These are phyloP conservation scores for Tiaroga cobitis DNA, from an alignment of 2,797 vertebrate species.

Conservation along the genomic window DNA sequence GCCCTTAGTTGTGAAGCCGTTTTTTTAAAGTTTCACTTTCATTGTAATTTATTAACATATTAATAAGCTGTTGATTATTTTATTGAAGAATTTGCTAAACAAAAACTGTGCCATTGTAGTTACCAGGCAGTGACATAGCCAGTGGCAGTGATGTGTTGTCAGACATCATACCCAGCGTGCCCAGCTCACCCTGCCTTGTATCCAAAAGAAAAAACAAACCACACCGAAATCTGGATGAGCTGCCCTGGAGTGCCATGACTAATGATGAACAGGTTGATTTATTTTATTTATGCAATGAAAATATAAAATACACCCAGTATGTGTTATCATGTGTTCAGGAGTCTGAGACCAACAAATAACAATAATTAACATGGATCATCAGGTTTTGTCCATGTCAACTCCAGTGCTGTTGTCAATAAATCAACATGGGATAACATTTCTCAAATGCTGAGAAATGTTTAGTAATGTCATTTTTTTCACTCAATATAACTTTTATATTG, in stretches of 20 bases:
- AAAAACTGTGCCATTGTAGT: constrained; percentile 70
- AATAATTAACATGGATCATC: not conserved
- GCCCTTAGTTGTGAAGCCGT: not conserved
- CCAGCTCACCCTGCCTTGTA: constrained; percentile 93
- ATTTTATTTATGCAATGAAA: not conserved
- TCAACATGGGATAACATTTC: not conserved
- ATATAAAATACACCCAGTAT: not conserved
- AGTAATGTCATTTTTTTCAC: not conserved
- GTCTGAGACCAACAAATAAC: not conserved
- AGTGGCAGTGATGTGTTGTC: constrained; percentile 97
- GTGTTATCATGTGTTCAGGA: not conserved
- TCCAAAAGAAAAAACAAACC: constrained; percentile 92
- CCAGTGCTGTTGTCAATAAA: not conserved
- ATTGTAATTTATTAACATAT: not conserved
- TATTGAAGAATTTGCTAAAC: not conserved
- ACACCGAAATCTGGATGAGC: constrained; percentile 94
- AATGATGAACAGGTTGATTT: constrained; percentile 92
- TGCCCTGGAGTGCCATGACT: constrained; percentile 98
- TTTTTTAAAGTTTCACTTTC: not conserved
- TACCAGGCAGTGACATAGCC: constrained; percentile 96
- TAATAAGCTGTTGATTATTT: not conserved
- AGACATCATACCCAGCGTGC: constrained; percentile 96
- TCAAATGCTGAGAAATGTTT: not conserved
- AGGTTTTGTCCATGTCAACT: not conserved
- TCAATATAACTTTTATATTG: not conserved